These are phyloP conservation scores for Taphrorychus bicolor DNA, from an alignment of 2,888 invertebrate genomes.

Conservation along the genomic window DNA sequence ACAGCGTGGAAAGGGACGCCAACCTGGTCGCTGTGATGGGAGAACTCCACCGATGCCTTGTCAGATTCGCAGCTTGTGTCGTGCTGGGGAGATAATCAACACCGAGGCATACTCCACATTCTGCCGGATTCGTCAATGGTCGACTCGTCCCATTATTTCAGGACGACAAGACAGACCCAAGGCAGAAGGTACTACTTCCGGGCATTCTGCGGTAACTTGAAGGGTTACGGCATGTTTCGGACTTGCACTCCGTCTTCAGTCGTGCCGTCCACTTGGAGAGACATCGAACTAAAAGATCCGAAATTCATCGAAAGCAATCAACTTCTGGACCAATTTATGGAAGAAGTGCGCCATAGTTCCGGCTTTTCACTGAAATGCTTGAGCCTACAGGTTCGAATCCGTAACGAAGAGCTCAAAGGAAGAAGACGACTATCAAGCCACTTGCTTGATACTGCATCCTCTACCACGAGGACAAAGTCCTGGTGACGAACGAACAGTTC, in stretches of 20 bases:
- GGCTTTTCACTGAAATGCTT: conserved; percentile 69
- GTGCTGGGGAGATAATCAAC: no score
- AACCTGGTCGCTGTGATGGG: no score
- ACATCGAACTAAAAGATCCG: conserved; percentile 75
- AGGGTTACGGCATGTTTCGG: conserved; percentile 84
- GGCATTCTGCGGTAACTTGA: conserved; percentile 91
- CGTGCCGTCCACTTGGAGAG: conserved; percentile 94
- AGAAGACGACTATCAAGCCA: conserved; percentile 90
- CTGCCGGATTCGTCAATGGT: no score
- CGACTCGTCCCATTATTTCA: conserved; percentile 70
- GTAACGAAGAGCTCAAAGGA: conserved; percentile 75
- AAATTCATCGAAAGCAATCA: conserved; percentile 74
- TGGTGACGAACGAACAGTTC: conserved; percentile 97
- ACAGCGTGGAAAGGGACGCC: no score
- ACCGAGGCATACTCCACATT: no score
- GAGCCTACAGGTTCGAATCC: conserved; percentile 69
- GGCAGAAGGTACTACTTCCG: conserved; percentile 90
- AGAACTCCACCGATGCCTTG: no score
- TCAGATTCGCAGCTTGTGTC: no score
- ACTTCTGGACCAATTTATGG: conserved; percentile 77
- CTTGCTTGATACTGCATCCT: conserved; percentile 93
- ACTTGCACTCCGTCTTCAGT: conserved; percentile 83
- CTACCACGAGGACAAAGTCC: conserved; percentile 93
- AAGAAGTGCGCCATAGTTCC: conserved; percentile 70
- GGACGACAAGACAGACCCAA: conserved; percentile 76